Base-by-base conservation (phyloP, 2,888 invertebrate genomes). In the Camptogramma bilineatum region DNA sequence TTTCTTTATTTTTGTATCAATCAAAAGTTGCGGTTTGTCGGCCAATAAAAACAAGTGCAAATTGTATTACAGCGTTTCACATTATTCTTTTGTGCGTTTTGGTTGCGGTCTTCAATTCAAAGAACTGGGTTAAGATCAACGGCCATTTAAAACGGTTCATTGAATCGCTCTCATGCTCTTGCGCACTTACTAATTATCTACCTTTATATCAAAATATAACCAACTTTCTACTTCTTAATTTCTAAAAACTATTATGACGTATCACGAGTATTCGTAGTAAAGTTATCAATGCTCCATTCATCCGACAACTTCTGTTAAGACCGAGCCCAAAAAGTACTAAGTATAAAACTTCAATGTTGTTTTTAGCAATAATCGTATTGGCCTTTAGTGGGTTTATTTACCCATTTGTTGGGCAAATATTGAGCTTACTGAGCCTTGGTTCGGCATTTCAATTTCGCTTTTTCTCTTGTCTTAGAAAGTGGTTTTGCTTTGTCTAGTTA, bases 371-470 rank as follows among this genome's bases (percentile, higher is more conserved):
- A 76, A 85, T 86, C 71, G 79, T 76, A 77, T 78, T 80, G 74
- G 76, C 74, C 73, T 73, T 77, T 78, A 79, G 73, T 72, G 71
- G 73, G 76, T 75, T 72, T 82, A 78, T 86, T 85, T 87, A 83
- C 82, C 84, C 85, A 88, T 89, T 87, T 87, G 84, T 78, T 81
- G 74, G 72, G 69, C 78, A 83, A 88, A 89, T 85, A 87, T 88
- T 86, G 67, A 74, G 72, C 74, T 72, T 75, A 53, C 78, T 79
- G 67, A 74, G 75, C 74, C 72, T 77, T 76, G 76, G 77, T 80
- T 78, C 75, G 74, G 72, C 74, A 75, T 83, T 81, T 85, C 84
- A 74, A 79, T 83, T 85, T 84, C 85, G 82, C 75, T 81, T 85
- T 69, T 85, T 85, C 74, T 78, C 79, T 70, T 74, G 62, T 70